Evolutionary conservation across 2,888 invertebrate genomes (phyloP).

Genomic region (Cheilosia urbana): DNA sequence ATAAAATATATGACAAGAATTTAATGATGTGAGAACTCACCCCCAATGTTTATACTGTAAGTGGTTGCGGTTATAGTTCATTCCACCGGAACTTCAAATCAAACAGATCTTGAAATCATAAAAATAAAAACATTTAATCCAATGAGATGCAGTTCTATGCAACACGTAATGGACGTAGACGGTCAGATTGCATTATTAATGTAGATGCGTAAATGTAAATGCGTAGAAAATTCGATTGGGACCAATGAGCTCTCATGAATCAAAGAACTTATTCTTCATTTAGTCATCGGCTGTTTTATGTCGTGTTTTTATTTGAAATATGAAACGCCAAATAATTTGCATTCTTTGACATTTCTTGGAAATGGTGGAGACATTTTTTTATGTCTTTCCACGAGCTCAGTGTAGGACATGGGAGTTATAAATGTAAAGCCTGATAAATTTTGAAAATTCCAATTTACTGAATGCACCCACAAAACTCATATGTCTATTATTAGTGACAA

Average conservation of each 20-base stretch:
- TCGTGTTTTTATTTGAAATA: neutral
- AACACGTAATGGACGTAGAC: constrained; percentile 50
- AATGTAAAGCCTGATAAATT: too few species aligned
- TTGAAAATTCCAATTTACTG: too few species aligned
- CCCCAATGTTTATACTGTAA: neutral
- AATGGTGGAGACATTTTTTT: too few species aligned
- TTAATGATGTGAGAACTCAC: constrained; percentile 35
- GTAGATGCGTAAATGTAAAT: constrained; percentile 18
- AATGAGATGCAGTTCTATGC: constrained; percentile 26
- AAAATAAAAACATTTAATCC: constrained; percentile 38
- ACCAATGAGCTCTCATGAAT: constrained; percentile 43
- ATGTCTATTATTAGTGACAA: too few species aligned
- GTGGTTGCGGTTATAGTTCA: neutral
- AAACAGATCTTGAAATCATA: constrained; percentile 30
- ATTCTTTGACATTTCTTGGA: too few species aligned
- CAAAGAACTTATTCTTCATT: neutral
- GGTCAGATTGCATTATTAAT: constrained; percentile 65
- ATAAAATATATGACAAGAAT: constrained; percentile 15
- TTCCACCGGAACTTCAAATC: constrained; percentile 36
- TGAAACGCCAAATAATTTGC: too few species aligned
- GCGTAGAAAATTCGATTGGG: constrained; percentile 36
- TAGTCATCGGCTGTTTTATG: neutral
- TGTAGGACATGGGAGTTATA: too few species aligned
- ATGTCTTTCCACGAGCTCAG: too few species aligned
- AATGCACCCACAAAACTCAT: too few species aligned